Base-by-base conservation (phyloP, 2,888 invertebrate species). In the Rhagium mordax region DNA sequence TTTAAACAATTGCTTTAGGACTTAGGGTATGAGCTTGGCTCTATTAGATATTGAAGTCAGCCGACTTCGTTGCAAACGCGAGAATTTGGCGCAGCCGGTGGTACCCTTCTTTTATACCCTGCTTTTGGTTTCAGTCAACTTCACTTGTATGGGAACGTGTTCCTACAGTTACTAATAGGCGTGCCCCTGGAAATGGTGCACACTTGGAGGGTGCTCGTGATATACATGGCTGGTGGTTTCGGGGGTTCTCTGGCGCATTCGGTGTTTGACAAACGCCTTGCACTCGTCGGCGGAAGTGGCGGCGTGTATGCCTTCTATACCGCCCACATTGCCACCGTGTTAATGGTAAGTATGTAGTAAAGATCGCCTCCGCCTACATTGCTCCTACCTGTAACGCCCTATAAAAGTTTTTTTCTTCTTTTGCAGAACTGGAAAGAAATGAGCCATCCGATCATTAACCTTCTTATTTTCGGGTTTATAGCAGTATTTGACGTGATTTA, bases 171-270 rank as follows among this genome's bases (percentile, higher is more conserved):
- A 75, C 91, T 97, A 87, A 90, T 99, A 72, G 98, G 98, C 0
- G 92, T 98, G 15, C 97, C 98, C 0, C 88, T 99, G 74, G 98
- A 99, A 88, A 94, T 98, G 93, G 98, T 99, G 0, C 98, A 98
- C 87, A 93, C 94, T 77, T 96, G 96, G 94, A 97, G 98, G 67
- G 94, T 98, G 3, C 89, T 94, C 0, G 88, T 94, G 20, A 94
- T 96, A 47, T 97, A 97, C 86, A 84, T 94, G 24, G 93, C 94
- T 0, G 96, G 96, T 0, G 96, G 96, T 0, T 86, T 94, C 0
- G 96, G 95, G 3, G 96, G 96, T 1, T 94, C 94, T 0, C 89
- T 95, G 77, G 94, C 93, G 3, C 95, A 95, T 18, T 95, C 94
- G 10, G 90, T 96, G 13, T 92, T 93, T 0, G 94, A 94, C 85